These are phyloP conservation scores for Drosophila bocqueti DNA, from an alignment of 1,140 invertebrate genomes.

Conservation along the genomic window DNA sequence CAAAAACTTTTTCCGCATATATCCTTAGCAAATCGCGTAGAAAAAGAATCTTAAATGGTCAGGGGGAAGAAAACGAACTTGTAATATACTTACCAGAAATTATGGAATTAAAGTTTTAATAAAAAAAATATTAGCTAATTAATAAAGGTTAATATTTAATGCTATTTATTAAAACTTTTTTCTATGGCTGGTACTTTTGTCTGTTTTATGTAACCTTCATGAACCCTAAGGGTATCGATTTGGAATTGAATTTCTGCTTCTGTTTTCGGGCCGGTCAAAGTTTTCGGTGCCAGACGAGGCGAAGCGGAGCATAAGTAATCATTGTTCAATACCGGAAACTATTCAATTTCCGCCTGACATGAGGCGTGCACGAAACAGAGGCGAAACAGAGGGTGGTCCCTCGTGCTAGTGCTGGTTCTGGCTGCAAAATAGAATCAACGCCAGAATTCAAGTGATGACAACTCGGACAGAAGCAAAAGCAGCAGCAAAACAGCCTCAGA, in stretches of 20 bases:
- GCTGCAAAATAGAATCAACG: constrained; percentile 30
- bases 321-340: constrained; percentile 83
- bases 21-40: constrained; percentile 22
- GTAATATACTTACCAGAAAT: neutral
- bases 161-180: neutral
- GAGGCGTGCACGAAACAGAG: constrained; percentile 63
- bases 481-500: neutral
- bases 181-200: no score
- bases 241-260: constrained; percentile 16
- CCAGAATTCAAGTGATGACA: constrained; percentile 16
- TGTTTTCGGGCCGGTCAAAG: constrained; percentile 25
- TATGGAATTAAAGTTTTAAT: neutral
- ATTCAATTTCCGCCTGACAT: constrained; percentile 83
- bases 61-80: neutral
- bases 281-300: constrained; percentile 26
- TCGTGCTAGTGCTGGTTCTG: neutral
- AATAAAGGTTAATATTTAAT: neutral
- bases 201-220: neutral
- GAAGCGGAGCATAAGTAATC: constrained; percentile 63
- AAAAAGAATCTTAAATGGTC: constrained; percentile 16
- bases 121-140: neutral
- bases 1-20: constrained; percentile 30
- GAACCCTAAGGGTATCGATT: constrained; percentile 12
- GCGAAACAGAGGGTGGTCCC: constrained; percentile 1
- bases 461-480: neutral